Evolutionary conservation across 2,113 vertebrate species (phyloP).

Genomic region (Pantherophis guttatus): DNA sequence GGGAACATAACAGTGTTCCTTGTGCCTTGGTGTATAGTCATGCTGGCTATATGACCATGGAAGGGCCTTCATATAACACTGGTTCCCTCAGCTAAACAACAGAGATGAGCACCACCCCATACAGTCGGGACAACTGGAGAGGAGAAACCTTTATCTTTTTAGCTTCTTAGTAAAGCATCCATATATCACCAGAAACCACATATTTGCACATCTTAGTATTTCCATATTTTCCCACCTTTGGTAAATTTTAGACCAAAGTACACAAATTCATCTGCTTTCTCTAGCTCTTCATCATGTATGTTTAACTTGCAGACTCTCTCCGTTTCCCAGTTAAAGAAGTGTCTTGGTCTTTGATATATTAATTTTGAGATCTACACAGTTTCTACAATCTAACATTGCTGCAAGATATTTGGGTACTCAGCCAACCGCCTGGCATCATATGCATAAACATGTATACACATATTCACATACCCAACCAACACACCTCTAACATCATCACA

Average conservation of each 20-base stretch:
- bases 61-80: neutral
- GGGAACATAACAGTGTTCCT: neutral
- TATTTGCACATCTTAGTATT: neutral
- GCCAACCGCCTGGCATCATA: neutral
- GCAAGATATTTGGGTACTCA: neutral
- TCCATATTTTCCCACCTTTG: neutral
- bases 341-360: neutral
- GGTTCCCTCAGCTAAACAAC: neutral
- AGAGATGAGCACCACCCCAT: neutral
- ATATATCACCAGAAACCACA: neutral
- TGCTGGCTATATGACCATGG: neutral
- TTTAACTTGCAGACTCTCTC: neutral
- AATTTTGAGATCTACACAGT: neutral
- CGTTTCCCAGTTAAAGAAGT: neutral
- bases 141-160: neutral
- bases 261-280: neutral
- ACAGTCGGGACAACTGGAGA: neutral
- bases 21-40: neutral
- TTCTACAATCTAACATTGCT: neutral
- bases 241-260: neutral
- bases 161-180: neutral
- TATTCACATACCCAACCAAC: neutral
- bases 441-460: neutral
- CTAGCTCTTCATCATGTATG: neutral
- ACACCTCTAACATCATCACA: neutral